Evolutionary conservation across 2,113 vertebrate genomes (phyloP).

Genomic region (Grammomys dolichurus): DNA sequence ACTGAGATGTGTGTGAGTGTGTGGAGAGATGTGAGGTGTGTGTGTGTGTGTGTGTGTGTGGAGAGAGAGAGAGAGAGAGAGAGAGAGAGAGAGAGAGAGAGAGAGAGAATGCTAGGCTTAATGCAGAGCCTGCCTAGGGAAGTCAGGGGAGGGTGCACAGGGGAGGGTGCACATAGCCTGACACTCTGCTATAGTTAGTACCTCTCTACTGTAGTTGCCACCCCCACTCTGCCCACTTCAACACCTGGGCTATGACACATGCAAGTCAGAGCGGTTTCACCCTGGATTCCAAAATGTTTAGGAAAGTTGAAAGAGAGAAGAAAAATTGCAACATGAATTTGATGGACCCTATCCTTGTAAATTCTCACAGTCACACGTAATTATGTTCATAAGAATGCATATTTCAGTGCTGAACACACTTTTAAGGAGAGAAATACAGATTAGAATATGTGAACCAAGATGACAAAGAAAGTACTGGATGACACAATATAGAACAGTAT

Average conservation of each 20-base stretch:
- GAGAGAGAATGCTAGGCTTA: constrained; percentile 1
- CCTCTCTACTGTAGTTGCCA: background rate
- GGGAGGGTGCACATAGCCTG: background rate
- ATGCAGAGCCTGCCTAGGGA: background rate
- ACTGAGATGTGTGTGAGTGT: too few species aligned
- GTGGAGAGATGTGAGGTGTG: too few species aligned
- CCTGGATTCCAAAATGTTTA: constrained; percentile 45
- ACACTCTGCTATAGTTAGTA: background rate
- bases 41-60: too few species aligned
- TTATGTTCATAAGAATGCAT: background rate
- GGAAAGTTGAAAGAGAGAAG: constrained; percentile 6
- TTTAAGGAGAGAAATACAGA: background rate
- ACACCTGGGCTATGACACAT: too few species aligned
- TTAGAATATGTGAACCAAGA: constrained; percentile 8
- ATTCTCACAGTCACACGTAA: background rate
- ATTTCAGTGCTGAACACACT: background rate
- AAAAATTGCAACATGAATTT: background rate
- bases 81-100: background rate
- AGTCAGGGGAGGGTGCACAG: background rate
- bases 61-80: background rate
- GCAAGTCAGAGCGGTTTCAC: background rate
- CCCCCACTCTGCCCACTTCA: background rate
- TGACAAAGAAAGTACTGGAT: background rate
- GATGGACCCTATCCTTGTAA: background rate
- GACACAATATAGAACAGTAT: background rate